Conservation (phyloP, 2,888 invertebrate species). For the Metallyticus violacea region DNA sequence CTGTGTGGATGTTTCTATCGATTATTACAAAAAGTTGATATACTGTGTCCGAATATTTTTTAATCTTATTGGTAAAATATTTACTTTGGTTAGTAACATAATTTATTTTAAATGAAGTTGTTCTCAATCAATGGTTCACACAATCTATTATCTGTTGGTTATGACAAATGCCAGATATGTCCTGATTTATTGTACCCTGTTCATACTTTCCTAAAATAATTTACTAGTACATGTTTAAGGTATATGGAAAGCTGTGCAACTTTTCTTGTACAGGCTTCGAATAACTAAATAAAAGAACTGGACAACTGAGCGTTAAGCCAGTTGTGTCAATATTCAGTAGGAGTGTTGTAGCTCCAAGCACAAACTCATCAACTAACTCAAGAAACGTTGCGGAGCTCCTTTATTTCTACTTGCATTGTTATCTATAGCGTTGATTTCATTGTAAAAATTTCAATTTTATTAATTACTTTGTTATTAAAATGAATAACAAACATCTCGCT, state of each 20-base stretch:
- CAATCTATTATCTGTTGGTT: too few species aligned
- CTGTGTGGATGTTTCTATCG: too few species aligned
- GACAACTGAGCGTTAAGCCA: not conserved
- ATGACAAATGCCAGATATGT: not conserved
- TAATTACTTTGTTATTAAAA: not conserved
- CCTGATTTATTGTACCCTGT: too few species aligned
- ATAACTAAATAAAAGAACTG: not conserved
- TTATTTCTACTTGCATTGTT: not conserved
- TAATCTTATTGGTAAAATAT: too few species aligned
- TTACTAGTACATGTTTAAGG: not conserved
- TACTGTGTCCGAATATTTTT: too few species aligned
- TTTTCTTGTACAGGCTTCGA: not conserved
- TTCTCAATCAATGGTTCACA: too few species aligned
- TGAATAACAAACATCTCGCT: not conserved
- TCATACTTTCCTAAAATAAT: not conserved
- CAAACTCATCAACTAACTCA: not conserved
- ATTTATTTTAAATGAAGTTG: too few species aligned
- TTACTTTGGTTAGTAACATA: too few species aligned
- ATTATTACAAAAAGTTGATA: too few species aligned
- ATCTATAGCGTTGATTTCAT: too few species aligned
- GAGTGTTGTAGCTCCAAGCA: conserved; percentile 33
- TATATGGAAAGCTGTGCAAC: not conserved
- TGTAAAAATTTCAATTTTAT: not conserved
- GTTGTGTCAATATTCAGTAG: conserved; percentile 22
- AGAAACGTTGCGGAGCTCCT: not conserved